A percentile compares a stretch with the other conserved stretches of the same genome.
Conservation (phyloP, 2,113 vertebrate species). For the Chrysemys picta region DNA sequence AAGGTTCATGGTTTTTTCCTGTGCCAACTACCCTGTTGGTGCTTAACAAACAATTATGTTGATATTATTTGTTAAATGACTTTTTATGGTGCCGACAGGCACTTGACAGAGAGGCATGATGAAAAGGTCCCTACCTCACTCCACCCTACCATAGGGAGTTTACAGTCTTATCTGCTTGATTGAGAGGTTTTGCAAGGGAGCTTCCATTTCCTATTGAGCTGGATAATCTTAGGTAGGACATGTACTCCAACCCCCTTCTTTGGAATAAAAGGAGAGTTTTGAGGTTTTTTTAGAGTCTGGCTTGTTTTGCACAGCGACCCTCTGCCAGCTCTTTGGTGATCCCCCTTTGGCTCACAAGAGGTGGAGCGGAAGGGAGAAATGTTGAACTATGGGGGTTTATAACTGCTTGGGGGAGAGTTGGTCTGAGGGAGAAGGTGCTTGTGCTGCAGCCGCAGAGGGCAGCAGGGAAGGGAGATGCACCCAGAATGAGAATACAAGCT, state of each 20-base stretch:
- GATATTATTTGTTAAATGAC: background rate
- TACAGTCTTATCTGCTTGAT: background rate
- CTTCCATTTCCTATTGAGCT: background rate
- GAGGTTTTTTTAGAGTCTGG: too few species aligned
- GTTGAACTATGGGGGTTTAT: rapidly evolving
- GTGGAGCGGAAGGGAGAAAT: background rate
- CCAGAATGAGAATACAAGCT: background rate
- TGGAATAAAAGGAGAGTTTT: too few species aligned
- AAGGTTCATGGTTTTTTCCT: background rate
- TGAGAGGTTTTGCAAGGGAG: background rate
- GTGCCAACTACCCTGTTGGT: background rate
- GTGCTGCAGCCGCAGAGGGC: background rate
- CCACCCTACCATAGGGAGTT: background rate
- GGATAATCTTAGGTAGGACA: background rate
- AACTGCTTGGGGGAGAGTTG: rapidly evolving
- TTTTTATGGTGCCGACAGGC: background rate
- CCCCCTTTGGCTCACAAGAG: background rate
- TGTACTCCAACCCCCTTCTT: too few species aligned
- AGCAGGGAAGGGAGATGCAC: background rate
- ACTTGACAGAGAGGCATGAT: rapidly evolving
- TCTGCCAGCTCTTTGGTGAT: background rate
- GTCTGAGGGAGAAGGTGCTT: rapidly evolving
- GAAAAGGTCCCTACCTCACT: background rate
- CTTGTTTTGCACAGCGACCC: background rate
- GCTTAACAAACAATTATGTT: background rate